These are phyloP conservation scores for Pachymerium ferrugineum DNA, from an alignment of 2,888 invertebrate species.

Conservation along the genomic window DNA sequence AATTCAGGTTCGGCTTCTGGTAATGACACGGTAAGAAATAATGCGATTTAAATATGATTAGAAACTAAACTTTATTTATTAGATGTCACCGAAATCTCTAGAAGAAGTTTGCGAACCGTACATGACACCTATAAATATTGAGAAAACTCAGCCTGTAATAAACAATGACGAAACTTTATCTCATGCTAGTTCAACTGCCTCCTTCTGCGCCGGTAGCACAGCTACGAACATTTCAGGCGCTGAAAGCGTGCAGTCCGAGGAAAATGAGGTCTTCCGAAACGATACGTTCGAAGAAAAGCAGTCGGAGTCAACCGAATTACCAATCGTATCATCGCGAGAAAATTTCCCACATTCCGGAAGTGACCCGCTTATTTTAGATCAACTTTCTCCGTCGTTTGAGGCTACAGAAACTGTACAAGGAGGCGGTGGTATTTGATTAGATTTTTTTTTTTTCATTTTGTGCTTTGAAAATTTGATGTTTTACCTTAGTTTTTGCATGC, in stretches of 20 bases:
- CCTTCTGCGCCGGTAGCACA: neutral
- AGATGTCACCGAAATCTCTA: neutral
- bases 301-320: no score
- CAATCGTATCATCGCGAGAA: neutral
- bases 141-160: neutral
- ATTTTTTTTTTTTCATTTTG: no score
- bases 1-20: neutral
- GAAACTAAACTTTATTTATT: neutral
- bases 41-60: neutral
- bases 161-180: neutral
- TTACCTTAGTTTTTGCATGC: neutral
- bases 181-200: neutral
- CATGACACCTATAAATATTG: neutral
- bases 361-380: conserved; percentile 14
- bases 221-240: neutral
- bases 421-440: neutral
- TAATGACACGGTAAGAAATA: neutral
- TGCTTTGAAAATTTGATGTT: neutral
- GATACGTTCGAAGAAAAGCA: neutral
- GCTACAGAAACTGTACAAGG: neutral
- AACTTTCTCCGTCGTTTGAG: neutral
- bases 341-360: conserved; percentile 23
- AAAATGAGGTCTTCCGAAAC: neutral
- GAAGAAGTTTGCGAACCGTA: neutral
- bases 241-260: conserved; percentile 19